phyloP scores from a whole-genome alignment of 2,888 invertebrate species.

The Eumerus sabulonum region DNA sequence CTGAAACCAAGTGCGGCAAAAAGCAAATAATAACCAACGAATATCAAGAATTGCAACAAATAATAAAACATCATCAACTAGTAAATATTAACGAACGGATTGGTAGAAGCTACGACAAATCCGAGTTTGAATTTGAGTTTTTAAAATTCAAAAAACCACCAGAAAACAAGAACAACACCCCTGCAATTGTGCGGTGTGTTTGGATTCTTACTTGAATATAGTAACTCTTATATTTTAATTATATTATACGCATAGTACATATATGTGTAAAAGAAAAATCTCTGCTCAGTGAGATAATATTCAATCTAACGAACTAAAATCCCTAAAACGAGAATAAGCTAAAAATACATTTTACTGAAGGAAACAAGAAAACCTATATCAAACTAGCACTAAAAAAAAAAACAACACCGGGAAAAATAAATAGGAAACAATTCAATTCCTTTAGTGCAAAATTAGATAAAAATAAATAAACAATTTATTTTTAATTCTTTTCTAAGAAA shows the following conservation, averaged over 20 bases:
- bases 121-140: conserved; percentile 49
- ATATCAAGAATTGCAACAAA: conserved; percentile 35
- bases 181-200: background rate
- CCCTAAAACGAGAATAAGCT: conserved; percentile 61
- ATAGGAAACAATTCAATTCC: conserved; percentile 57
- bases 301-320: conserved; percentile 47
- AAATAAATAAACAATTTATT: conserved; percentile 59
- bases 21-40: conserved; percentile 20
- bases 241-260: conserved; percentile 2
- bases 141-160: conserved; percentile 63
- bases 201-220: conserved; percentile 54
- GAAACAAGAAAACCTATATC: conserved; percentile 20
- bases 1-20: conserved; percentile 49
- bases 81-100: conserved; percentile 54
- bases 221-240: no score
- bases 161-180: conserved; percentile 53
- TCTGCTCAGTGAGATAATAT: no score
- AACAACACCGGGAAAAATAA: conserved; percentile 2
- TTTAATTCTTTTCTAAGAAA: conserved; percentile 72
- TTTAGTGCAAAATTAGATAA: conserved; percentile 53
- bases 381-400: no score
- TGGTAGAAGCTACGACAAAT: conserved; percentile 37
- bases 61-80: conserved; percentile 35
- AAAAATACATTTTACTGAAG: conserved; percentile 66
- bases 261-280: conserved; percentile 38